Percentiles rank a stretch among this genome's conserved stretches.
phyloP scores from a whole-genome alignment of 2,888 invertebrate species.

The Loripinus fragilis region DNA sequence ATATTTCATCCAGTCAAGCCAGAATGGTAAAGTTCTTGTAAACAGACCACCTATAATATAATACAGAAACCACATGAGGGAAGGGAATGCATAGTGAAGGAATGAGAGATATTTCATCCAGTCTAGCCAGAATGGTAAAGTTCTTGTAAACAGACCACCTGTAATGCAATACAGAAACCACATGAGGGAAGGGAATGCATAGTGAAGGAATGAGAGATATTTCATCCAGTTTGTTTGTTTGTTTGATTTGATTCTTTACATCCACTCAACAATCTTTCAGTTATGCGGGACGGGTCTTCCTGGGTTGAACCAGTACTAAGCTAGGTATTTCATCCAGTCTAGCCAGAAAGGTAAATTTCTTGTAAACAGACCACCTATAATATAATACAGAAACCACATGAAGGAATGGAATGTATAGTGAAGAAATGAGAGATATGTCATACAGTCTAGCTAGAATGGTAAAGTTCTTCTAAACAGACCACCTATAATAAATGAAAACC shows the following conservation, averaged over 20 bases:
- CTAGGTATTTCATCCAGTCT: constrained; percentile 65
- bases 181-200: constrained; percentile 61
- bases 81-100: constrained; percentile 61
- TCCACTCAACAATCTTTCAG: too few relatives aligned
- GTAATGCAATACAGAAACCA: too few relatives aligned
- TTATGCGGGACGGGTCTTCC: too few relatives aligned
- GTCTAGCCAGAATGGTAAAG: constrained; percentile 59
- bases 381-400: too few relatives aligned
- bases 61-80: too few relatives aligned
- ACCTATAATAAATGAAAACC: constrained; percentile 51
- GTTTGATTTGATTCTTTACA: too few relatives aligned
- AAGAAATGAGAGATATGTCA: constrained; percentile 63
- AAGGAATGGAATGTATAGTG: constrained; percentile 64
- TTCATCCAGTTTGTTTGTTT: too few relatives aligned
- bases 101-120: constrained; percentile 67
- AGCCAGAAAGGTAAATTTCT: constrained; percentile 60
- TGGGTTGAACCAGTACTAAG: too few relatives aligned
- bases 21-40: constrained; percentile 58
- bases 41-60: constrained; percentile 60
- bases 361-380: constrained; percentile 63
- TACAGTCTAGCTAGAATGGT: constrained; percentile 62
- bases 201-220: constrained; percentile 63
- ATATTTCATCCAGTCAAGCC: constrained; percentile 66
- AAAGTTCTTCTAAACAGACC: constrained; percentile 62
- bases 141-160: constrained; percentile 65